These are phyloP conservation scores for Musca vetustissima DNA, from an alignment of 1,140 invertebrate species.

Conservation along the genomic window DNA sequence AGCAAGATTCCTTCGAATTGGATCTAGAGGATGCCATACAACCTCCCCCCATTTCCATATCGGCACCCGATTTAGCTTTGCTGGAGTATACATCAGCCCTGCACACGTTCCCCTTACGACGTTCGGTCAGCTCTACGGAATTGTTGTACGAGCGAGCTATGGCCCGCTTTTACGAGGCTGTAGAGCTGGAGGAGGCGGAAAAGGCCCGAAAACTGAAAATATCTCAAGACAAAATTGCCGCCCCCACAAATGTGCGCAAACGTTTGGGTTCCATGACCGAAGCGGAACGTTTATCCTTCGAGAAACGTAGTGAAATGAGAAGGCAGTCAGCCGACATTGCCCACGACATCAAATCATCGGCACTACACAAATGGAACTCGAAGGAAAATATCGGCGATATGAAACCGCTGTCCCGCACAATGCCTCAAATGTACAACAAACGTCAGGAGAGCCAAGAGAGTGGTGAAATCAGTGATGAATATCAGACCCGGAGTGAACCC, in stretches of 20 bases:
- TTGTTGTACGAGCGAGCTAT: conserved; percentile 77
- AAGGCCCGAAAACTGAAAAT: conserved; percentile 48
- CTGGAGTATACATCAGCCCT: conserved; percentile 54
- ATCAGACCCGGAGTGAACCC: conserved; percentile 26
- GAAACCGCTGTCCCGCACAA: conserved; percentile 30
- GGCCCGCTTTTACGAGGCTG: conserved; percentile 75
- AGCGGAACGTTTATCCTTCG: conserved; percentile 49
- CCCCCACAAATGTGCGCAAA: conserved; percentile 38
- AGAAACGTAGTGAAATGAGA: conserved; percentile 43
- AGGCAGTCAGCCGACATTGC: conserved; percentile 49
- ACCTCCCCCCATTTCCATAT: conserved; percentile 76
- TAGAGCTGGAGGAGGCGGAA: conserved; percentile 70
- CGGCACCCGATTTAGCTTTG: conserved; percentile 71
- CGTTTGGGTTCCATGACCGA: conserved; percentile 51
- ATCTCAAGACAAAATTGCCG: conserved; percentile 33
- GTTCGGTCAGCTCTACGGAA: conserved; percentile 79
- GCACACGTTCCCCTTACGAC: conserved; percentile 58
- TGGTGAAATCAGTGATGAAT: conserved; percentile 33
- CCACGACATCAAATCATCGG: conserved; percentile 28
- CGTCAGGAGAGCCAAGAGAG: conserved; percentile 29
- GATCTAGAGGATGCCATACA: conserved; percentile 65
- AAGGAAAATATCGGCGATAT: conserved; percentile 42
- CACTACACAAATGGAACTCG: conserved; percentile 44
- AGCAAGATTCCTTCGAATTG: conserved; percentile 64
- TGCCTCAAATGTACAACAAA: conserved; percentile 27